phyloP scores from a whole-genome alignment of 2,888 invertebrate species.

The Drosophila sordidula region DNA sequence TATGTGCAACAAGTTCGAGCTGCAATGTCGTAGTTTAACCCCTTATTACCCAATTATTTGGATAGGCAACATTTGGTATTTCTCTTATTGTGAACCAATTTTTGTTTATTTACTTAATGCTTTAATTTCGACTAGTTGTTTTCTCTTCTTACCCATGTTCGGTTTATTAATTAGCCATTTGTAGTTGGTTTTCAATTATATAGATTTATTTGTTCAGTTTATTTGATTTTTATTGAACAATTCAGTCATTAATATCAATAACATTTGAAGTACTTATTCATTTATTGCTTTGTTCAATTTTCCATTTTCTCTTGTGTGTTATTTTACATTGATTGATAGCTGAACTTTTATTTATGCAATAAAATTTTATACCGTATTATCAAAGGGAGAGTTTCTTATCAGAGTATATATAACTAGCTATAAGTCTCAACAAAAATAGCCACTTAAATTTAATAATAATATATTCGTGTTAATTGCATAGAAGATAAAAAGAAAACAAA shows the following conservation, averaged over 20 bases:
- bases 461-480: background rate
- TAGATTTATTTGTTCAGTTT: slow-evolving; percentile 12
- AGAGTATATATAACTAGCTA: background rate
- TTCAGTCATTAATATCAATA: slow-evolving; percentile 14
- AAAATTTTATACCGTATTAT: background rate
- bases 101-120: slow-evolving; percentile 23
- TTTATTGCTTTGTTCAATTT: slow-evolving; percentile 10
- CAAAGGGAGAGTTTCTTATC: slow-evolving; percentile 1
- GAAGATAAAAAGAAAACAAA: background rate
- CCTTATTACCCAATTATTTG: slow-evolving; percentile 31
- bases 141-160: slow-evolving; percentile 6
- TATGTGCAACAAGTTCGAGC: slow-evolving; percentile 56
- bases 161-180: slow-evolving; percentile 26
- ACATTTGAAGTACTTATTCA: slow-evolving; percentile 18
- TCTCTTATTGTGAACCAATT: slow-evolving; percentile 9
- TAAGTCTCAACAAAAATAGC: background rate
- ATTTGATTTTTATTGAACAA: slow-evolving; percentile 11
- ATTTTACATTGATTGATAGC: slow-evolving; percentile 14
- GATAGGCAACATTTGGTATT: background rate
- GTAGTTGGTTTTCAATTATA: slow-evolving; percentile 17
- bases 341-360: background rate
- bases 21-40: slow-evolving; percentile 23
- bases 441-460: background rate
- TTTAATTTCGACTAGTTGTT: slow-evolving; percentile 11
- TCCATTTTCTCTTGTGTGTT: slow-evolving; percentile 7